Percentiles rank a stretch among this genome's conserved stretches.
Evolutionary conservation across 2,113 vertebrate species (phyloP).

Genomic region (Laticauda laticaudata): DNA sequence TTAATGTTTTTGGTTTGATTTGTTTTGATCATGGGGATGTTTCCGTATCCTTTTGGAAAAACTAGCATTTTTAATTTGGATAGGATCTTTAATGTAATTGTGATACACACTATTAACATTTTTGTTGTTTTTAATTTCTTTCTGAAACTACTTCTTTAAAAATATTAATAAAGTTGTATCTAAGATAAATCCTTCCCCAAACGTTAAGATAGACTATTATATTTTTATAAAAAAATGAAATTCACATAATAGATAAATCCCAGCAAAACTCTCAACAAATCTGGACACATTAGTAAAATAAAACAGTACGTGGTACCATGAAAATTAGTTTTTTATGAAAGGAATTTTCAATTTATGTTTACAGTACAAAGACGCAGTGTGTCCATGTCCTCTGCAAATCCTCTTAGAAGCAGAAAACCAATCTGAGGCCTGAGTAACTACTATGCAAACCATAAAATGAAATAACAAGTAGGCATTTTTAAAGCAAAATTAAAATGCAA

Average conservation of each 20-base stretch:
- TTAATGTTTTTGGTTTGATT: background rate
- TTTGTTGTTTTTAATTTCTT: constrained; percentile 47
- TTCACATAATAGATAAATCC: constrained; percentile 25
- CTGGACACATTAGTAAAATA: constrained; percentile 34
- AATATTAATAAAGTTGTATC: constrained; percentile 13
- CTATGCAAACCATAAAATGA: too few relatives aligned
- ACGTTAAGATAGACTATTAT: background rate
- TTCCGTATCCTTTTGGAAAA: constrained; percentile 16
- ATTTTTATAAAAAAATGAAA: background rate
- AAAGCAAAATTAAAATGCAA: too few relatives aligned
- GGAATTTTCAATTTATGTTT: too few relatives aligned
- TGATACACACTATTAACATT: constrained; percentile 23
- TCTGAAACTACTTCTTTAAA: constrained; percentile 40
- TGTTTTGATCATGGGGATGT: constrained; percentile 9
- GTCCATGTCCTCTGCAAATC: too few relatives aligned
- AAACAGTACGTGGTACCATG: constrained; percentile 35
- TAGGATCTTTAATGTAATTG: constrained; percentile 23
- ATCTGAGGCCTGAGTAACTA: too few relatives aligned
- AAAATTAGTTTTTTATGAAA: constrained; percentile 56
- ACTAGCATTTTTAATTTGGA: constrained; percentile 30
- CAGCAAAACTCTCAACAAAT: constrained; percentile 33
- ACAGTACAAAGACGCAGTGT: too few relatives aligned
- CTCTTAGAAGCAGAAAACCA: too few relatives aligned
- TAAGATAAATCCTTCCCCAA: background rate
- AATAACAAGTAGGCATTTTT: too few relatives aligned